Conservation (phyloP, 2,797 vertebrate species). For the Clarias fuscus region DNA sequence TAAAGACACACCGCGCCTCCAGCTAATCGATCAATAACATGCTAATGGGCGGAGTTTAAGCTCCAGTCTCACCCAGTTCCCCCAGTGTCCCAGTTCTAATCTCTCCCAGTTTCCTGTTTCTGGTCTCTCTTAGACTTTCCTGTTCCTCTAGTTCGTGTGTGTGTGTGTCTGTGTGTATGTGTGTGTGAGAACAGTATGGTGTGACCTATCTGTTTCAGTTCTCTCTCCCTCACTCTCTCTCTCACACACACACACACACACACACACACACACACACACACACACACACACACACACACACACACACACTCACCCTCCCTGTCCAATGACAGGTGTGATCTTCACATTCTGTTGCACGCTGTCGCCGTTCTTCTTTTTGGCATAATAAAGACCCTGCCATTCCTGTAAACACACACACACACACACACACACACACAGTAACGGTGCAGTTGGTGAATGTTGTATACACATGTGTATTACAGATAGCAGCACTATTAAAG, state of each 20-base stretch:
- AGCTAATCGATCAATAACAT: background rate
- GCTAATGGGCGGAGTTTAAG: background rate
- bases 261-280: background rate
- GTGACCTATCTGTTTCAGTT: background rate
- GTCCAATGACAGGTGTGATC: constrained; percentile 95
- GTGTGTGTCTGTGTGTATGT: too few relatives aligned
- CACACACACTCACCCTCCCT: constrained; percentile 88
- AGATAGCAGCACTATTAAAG: background rate
- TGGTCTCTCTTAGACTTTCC: background rate
- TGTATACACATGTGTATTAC: background rate
- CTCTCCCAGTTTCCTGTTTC: background rate
- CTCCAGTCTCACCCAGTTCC: background rate
- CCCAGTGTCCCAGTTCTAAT: background rate
- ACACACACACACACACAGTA: constrained; percentile 10
- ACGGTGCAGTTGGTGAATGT: background rate
- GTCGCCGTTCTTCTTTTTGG: constrained; percentile 96
- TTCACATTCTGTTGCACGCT: constrained; percentile 96
- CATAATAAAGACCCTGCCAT: constrained; percentile 96
- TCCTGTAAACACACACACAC: constrained; percentile 77
- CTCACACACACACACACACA: background rate
- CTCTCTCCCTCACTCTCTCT: background rate
- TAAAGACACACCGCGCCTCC: too few relatives aligned
- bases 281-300: background rate
- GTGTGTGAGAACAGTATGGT: background rate
- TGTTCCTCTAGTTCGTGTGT: background rate